Conservation (phyloP, 2,888 invertebrate genomes). For the Orchesella flavescens region DNA sequence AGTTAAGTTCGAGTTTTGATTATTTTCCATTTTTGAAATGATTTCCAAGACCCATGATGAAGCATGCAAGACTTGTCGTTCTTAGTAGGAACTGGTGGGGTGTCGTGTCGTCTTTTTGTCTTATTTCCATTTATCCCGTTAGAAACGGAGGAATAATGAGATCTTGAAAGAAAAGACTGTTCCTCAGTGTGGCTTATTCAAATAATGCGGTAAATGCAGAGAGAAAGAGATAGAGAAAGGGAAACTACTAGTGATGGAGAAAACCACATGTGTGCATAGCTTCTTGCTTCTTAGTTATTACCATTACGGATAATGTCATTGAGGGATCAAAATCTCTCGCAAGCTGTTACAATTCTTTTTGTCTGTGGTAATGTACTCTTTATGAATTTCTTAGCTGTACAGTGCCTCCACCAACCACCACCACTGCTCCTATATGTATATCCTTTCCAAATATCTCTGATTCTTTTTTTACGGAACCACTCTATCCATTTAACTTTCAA, state of each 20-base stretch:
- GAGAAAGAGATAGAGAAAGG: background rate
- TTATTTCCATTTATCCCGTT: no score
- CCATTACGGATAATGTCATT: conserved; percentile 59
- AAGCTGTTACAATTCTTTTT: conserved; percentile 57
- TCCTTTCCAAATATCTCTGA: background rate
- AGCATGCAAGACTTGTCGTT: background rate
- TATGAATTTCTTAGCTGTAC: background rate
- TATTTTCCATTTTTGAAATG: background rate
- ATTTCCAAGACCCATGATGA: background rate
- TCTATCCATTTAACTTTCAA: conserved; percentile 52
- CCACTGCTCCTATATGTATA: conserved; percentile 6
- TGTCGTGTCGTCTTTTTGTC: no score
- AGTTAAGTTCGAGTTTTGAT: no score
- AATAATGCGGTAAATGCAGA: background rate
- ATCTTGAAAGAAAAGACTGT: no score
- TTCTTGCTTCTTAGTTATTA: conserved; percentile 51
- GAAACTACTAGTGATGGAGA: conserved; percentile 19
- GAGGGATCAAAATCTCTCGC: conserved; percentile 55
- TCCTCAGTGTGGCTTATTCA: no score
- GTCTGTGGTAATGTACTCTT: conserved; percentile 41
- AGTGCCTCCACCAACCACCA: conserved; percentile 9
- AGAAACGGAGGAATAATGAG: no score
- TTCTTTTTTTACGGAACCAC: background rate
- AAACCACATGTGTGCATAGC: conserved; percentile 51
- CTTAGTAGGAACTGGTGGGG: no score